Conservation (phyloP, 2,797 vertebrate genomes). For the Sebastes jordani region DNA sequence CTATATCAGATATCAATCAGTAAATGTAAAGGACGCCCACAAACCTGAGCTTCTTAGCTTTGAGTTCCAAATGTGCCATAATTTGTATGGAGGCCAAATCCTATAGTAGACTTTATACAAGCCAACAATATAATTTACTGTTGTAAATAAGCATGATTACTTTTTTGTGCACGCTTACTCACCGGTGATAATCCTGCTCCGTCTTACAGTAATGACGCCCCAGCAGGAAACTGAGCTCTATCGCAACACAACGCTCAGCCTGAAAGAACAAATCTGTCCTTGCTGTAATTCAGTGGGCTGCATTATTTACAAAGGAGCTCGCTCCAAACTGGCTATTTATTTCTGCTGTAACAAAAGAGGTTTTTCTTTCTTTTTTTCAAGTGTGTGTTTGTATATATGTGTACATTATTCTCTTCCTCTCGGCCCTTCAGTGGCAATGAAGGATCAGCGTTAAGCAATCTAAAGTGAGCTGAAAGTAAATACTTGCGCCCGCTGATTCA, state of each 20-base stretch:
- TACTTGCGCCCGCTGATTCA: neutral
- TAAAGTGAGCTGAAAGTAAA: constrained; percentile 13
- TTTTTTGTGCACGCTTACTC: constrained; percentile 4
- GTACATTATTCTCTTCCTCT: neutral
- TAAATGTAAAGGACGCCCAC: constrained; percentile 17
- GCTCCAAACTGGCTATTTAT: constrained; percentile 7
- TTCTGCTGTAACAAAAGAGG: neutral
- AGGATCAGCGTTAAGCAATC: neutral
- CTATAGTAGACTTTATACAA: constrained; percentile 38
- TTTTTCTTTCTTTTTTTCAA: neutral
- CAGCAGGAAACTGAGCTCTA: constrained; percentile 32
- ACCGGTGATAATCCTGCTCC: constrained; percentile 67
- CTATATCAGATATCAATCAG: neutral
- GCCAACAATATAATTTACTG: neutral
- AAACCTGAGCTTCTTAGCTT: constrained; percentile 59
- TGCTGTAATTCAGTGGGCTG: neutral
- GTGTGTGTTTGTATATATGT: neutral
- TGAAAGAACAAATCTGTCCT: neutral
- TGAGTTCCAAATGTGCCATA: constrained; percentile 9
- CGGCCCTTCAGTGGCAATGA: neutral
- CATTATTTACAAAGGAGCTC: constrained; percentile 19
- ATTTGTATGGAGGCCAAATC: constrained; percentile 54
- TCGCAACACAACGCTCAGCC: constrained; percentile 24
- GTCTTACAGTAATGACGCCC: constrained; percentile 22
- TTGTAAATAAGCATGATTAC: neutral